Conservation (phyloP, 2,113 vertebrate genomes). For the Orthonyx spaldingii region DNA sequence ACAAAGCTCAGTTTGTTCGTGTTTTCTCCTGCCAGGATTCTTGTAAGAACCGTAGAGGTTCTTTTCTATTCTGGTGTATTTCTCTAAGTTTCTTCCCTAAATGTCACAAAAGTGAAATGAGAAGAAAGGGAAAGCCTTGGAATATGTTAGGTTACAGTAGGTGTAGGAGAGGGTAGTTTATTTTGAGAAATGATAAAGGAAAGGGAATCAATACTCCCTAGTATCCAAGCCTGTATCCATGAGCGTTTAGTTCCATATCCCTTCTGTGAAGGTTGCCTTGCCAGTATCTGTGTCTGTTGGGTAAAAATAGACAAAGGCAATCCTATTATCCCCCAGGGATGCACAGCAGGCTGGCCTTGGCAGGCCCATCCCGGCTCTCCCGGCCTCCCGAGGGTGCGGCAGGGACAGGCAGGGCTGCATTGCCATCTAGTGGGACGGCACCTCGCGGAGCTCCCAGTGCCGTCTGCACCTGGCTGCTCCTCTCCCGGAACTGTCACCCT, state of each 20-base stretch:
- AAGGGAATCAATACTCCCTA: not conserved
- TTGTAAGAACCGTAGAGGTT: not conserved
- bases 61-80: not conserved
- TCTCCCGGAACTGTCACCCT: not conserved
- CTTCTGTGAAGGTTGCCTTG: not conserved
- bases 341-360: not conserved
- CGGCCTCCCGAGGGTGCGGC: not conserved
- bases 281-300: not conserved
- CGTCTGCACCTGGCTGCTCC: not conserved
- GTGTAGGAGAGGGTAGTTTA: not conserved
- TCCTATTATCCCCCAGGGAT: not conserved
- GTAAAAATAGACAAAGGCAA: constrained; percentile 38
- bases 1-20: not conserved
- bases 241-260: not conserved
- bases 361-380: not conserved
- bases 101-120: not conserved
- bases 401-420: not conserved
- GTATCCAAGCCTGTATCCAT: not conserved
- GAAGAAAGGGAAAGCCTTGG: not conserved
- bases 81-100: not conserved
- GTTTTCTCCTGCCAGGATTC: not conserved
- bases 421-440: constrained; percentile 57
- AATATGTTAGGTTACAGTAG: not conserved
- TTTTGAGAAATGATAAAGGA: not conserved
- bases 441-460: not conserved